These are phyloP conservation scores for Nudaria mundana DNA, from an alignment of 2,888 invertebrate species.

Conservation along the genomic window DNA sequence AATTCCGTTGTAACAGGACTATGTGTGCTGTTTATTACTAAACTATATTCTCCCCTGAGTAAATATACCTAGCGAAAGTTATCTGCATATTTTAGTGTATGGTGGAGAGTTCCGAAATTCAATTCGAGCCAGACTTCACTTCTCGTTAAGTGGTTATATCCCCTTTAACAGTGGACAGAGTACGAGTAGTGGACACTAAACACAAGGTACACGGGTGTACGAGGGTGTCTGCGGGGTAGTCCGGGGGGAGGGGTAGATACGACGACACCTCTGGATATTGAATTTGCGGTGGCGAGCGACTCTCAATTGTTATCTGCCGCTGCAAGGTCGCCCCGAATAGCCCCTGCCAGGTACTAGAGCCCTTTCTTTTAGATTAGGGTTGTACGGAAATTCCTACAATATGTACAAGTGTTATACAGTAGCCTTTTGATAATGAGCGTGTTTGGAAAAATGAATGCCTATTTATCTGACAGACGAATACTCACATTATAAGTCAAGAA, in stretches of 20 bases:
- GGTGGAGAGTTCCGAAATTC: slow-evolving; percentile 58
- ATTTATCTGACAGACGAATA: slow-evolving; percentile 16
- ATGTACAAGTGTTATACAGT: not conserved
- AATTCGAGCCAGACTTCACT: slow-evolving; percentile 73
- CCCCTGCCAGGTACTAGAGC: slow-evolving; percentile 64
- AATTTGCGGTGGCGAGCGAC: slow-evolving; percentile 70
- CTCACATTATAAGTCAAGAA: slow-evolving; percentile 21
- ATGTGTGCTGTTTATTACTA: not conserved
- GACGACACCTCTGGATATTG: slow-evolving; percentile 77
- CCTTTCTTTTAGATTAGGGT: slow-evolving; percentile 68
- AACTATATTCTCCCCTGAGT: slow-evolving; percentile 4
- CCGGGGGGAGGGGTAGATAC: slow-evolving; percentile 33
- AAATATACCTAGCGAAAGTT: slow-evolving; percentile 23
- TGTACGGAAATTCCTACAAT: slow-evolving; percentile 19
- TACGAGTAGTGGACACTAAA: slow-evolving; percentile 64
- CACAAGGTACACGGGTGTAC: slow-evolving; percentile 50
- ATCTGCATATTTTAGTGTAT: slow-evolving; percentile 49
- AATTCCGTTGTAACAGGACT: not conserved
- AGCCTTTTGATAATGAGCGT: not conserved
- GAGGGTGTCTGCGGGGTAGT: slow-evolving; percentile 19
- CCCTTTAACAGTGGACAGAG: slow-evolving; percentile 60
- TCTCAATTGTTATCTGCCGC: slow-evolving; percentile 76
- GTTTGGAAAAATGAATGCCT: slow-evolving; percentile 7
- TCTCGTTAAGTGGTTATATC: slow-evolving; percentile 78
- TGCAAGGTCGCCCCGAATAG: slow-evolving; percentile 70